phyloP scores from a whole-genome alignment of 2,797 vertebrate genomes.

The Acrocephalus scirpaceus region DNA sequence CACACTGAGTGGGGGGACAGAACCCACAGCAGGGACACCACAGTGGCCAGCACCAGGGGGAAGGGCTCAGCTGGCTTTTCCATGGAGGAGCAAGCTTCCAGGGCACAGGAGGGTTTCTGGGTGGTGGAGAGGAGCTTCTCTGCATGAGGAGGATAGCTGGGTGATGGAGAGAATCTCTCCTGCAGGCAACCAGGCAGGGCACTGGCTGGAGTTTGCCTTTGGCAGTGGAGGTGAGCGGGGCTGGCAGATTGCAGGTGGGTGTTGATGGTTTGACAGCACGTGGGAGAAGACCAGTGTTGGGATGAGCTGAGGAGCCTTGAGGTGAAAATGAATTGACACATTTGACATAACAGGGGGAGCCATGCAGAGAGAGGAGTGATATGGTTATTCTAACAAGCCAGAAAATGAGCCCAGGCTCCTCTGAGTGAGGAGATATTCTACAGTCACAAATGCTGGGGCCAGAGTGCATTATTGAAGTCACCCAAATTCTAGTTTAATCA shows the following conservation, averaged over 20 bases:
- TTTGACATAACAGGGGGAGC: background rate
- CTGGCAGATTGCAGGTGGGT: background rate
- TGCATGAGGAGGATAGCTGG: rapidly evolving
- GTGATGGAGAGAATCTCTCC: background rate
- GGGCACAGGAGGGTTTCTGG: background rate
- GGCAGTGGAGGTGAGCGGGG: background rate
- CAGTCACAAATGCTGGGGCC: background rate
- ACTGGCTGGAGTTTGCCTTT: background rate
- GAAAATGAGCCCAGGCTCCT: background rate
- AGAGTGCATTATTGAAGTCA: background rate
- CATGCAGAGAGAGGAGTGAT: background rate
- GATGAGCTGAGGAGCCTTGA: background rate
- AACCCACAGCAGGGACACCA: too few species aligned
- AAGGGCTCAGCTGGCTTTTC: background rate
- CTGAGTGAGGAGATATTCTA: background rate
- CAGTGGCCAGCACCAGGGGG: rapidly evolving
- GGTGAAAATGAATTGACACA: rapidly evolving
- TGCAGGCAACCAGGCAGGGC: background rate
- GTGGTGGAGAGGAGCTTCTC: background rate
- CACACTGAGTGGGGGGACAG: background rate
- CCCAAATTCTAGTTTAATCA: background rate
- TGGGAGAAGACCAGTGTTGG: background rate
- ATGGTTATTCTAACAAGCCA: background rate
- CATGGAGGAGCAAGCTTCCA: background rate
- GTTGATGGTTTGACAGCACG: background rate